phyloP scores from a whole-genome alignment of 2,113 vertebrate genomes.

The Terrapene triunguis region DNA sequence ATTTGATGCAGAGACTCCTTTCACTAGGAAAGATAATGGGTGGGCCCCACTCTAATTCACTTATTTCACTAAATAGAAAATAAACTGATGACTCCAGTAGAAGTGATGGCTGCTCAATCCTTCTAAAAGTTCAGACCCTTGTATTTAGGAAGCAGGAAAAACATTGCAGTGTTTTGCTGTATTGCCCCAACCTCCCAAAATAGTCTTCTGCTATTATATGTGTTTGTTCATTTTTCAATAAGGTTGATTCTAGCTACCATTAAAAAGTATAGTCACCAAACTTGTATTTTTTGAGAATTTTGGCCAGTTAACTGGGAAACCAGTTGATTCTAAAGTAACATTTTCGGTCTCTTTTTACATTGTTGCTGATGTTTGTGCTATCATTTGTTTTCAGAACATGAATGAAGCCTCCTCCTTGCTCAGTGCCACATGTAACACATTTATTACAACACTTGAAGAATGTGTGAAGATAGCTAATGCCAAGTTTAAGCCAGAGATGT shows the following conservation, averaged over 20 bases:
- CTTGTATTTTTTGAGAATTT: background rate
- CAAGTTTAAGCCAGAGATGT: conserved; percentile 93
- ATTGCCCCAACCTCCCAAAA: background rate
- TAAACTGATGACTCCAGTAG: background rate
- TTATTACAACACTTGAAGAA: conserved; percentile 96
- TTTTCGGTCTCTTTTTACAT: background rate
- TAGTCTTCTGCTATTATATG: background rate
- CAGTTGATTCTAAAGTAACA: background rate
- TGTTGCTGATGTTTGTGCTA: conserved; percentile 17
- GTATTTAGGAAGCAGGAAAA: background rate
- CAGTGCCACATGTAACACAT: conserved; percentile 96
- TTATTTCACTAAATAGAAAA: background rate
- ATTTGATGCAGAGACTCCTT: background rate
- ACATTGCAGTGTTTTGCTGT: rapidly evolving
- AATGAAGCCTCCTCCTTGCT: conserved; percentile 92
- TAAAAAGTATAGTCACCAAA: background rate
- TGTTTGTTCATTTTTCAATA: background rate
- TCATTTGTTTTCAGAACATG: conserved; percentile 83
- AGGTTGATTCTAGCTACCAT: background rate
- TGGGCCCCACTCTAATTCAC: rapidly evolving
- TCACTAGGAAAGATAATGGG: background rate
- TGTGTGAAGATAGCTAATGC: conserved; percentile 96
- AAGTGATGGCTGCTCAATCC: background rate
- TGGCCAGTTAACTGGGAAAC: background rate
- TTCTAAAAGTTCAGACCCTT: background rate